These are phyloP conservation scores for Sebastes vulpes DNA, from an alignment of 2,797 vertebrate species.

Conservation along the genomic window DNA sequence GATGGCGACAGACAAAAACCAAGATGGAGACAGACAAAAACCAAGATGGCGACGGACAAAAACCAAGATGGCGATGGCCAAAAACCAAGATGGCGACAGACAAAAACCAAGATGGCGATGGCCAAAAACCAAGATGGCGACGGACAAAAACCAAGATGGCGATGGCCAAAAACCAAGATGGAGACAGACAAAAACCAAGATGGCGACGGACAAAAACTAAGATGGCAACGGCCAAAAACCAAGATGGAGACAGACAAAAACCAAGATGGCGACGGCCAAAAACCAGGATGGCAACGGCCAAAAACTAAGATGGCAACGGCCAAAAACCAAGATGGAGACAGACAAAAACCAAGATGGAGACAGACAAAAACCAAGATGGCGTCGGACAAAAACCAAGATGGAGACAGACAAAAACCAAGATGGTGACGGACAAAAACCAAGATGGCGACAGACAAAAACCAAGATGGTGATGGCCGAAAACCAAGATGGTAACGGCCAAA, in stretches of 20 bases:
- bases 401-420: accelerated
- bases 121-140: too few species aligned
- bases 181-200: accelerated
- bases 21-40: accelerated
- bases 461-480: accelerated
- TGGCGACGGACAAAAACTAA: accelerated
- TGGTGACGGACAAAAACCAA: accelerated
- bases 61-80: accelerated
- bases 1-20: accelerated
- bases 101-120: accelerated
- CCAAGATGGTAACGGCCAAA: accelerated
- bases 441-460: accelerated
- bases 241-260: accelerated
- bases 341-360: accelerated
- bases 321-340: too few species aligned
- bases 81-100: accelerated
- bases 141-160: too few species aligned
- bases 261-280: accelerated
- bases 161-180: accelerated
- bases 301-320: accelerated
- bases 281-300: accelerated
- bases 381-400: accelerated
- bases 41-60: accelerated
- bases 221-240: accelerated
- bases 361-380: too few species aligned